phyloP scores from a whole-genome alignment of 2,113 vertebrate genomes.

The Vombatus ursinus region DNA sequence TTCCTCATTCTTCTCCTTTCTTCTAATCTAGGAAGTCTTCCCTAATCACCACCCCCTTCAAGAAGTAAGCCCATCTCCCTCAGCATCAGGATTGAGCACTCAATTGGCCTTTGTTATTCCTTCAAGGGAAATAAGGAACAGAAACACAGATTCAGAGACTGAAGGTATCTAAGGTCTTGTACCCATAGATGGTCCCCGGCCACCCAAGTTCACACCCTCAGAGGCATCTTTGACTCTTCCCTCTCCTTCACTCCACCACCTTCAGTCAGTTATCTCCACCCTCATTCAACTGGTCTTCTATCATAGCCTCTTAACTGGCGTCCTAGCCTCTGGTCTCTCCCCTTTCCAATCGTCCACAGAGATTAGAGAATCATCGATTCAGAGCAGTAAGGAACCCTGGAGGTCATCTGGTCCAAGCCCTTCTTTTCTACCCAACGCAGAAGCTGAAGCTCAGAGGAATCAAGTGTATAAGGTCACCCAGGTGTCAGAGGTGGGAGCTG shows the following conservation, averaged over 20 bases:
- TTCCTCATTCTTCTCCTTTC: not conserved
- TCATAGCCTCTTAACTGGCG: not conserved
- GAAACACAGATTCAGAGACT: not conserved
- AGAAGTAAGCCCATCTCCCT: not conserved
- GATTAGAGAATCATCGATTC: not conserved
- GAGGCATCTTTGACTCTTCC: not conserved
- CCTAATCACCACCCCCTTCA: slow-evolving; percentile 8
- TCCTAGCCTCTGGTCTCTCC: not conserved
- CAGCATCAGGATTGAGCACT: not conserved
- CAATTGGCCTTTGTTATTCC: not conserved
- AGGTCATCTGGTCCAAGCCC: not conserved
- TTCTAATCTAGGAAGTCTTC: slow-evolving; percentile 42
- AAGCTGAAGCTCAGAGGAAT: slow-evolving; percentile 41
- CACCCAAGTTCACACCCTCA: not conserved
- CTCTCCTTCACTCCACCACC: not conserved
- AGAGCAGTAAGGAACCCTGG: not conserved
- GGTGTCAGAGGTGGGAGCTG: not conserved
- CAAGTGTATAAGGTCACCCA: slow-evolving; percentile 29
- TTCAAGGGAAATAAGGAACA: not conserved
- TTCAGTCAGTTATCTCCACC: not conserved
- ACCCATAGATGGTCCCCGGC: not conserved
- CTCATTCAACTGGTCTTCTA: not conserved
- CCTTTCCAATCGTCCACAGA: not conserved
- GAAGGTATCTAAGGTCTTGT: not conserved
- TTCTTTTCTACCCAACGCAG: not conserved